Base-by-base conservation (phyloP, 92 coral and sea anemone genomes). In the Hydrozoanthus gracilis region DNA sequence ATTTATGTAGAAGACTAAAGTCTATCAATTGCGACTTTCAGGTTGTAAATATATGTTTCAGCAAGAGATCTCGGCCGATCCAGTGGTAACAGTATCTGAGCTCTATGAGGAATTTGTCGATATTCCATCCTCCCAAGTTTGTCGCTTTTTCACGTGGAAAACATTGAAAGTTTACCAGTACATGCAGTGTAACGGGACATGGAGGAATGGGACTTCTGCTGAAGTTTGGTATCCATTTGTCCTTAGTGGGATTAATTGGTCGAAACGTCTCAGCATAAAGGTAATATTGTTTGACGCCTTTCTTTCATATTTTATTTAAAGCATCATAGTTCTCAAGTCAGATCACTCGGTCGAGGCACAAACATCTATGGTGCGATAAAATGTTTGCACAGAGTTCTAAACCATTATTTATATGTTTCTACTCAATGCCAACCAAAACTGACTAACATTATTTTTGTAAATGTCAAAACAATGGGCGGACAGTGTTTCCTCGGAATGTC, bases 211-310 rank as follows among this genome's bases (percentile, higher is more conserved):
- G 85, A 46, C 85, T 11, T 51, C 73, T 10, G 73, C 11, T 9
- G 85, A 64, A 45, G 60, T 80, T 4, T 80, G 85, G 85, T 80
- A 80, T n/a, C 73, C 84, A 4, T 66, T 79, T 17, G 73, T 46
- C 9, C 7, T 80, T 49, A 11, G 8, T 4, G 78, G 61, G 11
- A n/a, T 48, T 14, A 3, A 55, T 18, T 80, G 85, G 85, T 80
- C 85, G 6, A 80, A 15, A 16, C 46, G 50, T 8, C 73, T 80
- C 11, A 80, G 62, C 39, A 80, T 65, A 64, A 80, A 64, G 85
- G 85, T 80, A 64, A 44, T 14, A 27, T 27, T 27, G 39, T 27
- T 45, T 1, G 4, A 64, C 39, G 39, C 39, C 2, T 27, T 27
- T 27, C 39, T 27, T 27, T 2, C 1, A 27, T 27, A 27, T 27